Base-by-base conservation (phyloP, 2,797 vertebrate species). In the Manis crassicaudata region DNA sequence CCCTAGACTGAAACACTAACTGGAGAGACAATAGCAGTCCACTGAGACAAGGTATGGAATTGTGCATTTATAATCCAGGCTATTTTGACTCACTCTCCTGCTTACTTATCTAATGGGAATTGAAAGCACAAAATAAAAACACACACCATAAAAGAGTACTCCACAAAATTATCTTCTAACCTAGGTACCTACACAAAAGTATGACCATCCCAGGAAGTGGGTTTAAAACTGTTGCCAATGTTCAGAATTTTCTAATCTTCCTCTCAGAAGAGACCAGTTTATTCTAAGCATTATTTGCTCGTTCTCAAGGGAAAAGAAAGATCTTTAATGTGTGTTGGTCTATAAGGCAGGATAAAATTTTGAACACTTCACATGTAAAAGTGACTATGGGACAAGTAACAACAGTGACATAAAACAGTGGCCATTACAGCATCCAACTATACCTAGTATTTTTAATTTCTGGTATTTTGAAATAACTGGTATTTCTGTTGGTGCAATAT, bases 191-290 rank as follows among this genome's bases (percentile, higher is more conserved):
- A 79, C 13, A 82, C 13, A 82, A 85, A 72, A 17, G 32, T 52
- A 27, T 29, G 9, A 86, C 68, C n/a, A 89, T 70, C 23, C 65
- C 72, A n/a, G 20, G 18, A 95, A 92, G 43, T 18, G 13, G 40
- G 16, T 76, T 93, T 81, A 75, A 56, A 86, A 86, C 16, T 25
- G n/a, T 17, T 76, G 88, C 21, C 37, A 83, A 27, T 37, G 90
- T 90, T 94, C 67, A 83, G 27, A 91, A 85, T 75, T 84, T 91
- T 79, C 46, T 35, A 23, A 40, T 40, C 63, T 81, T 62, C 68
- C 43, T 90, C 60, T 88, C 35, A 84, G n/a, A 80, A 72, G 13
- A 92, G 29, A 76, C 75, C 29, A 80, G 20, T 72, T 94, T 75
- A 60, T 6, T 54, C 25, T 76, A 73, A 82, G 75, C 4, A 32